Evolutionary conservation across 2,797 vertebrate species (phyloP).

Genomic region (Helostoma temminkii): DNA sequence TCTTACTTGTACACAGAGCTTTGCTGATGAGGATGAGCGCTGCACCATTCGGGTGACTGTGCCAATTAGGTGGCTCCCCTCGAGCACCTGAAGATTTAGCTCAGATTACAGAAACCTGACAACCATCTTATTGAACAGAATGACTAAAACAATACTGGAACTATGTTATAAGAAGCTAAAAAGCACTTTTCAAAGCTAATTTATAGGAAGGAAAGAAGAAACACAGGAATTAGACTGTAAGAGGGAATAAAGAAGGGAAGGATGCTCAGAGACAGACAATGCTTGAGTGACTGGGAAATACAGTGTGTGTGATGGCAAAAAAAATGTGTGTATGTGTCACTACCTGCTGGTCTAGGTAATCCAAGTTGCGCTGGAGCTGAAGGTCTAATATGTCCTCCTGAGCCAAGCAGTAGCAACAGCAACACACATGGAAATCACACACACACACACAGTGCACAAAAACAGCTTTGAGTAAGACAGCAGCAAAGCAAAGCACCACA

Average conservation of each 20-base stretch:
- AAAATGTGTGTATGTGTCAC: slow-evolving; percentile 56
- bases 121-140: slow-evolving; percentile 7
- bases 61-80: slow-evolving; percentile 90
- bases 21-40: slow-evolving; percentile 89
- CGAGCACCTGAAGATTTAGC: slow-evolving; percentile 84
- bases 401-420: slow-evolving; percentile 60
- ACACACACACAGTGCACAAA: slow-evolving; percentile 48
- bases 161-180: background rate
- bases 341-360: slow-evolving; percentile 99
- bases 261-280: background rate
- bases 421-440: slow-evolving; percentile 45
- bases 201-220: background rate
- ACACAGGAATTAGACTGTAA: background rate
- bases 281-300: background rate
- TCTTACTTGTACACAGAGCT: slow-evolving; percentile 94
- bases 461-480: slow-evolving; percentile 28
- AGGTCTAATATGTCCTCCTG: slow-evolving; percentile 99
- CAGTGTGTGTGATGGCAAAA: background rate
- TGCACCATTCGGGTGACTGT: slow-evolving; percentile 92
- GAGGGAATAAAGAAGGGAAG: background rate
- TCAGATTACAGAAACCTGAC: slow-evolving; percentile 38
- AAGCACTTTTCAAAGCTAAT: background rate
- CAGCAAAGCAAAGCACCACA: slow-evolving; percentile 46
- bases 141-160: background rate
- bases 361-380: slow-evolving; percentile 98